Conservation (phyloP, 2,888 invertebrate genomes). For the Drosophila fungiperda region DNA sequence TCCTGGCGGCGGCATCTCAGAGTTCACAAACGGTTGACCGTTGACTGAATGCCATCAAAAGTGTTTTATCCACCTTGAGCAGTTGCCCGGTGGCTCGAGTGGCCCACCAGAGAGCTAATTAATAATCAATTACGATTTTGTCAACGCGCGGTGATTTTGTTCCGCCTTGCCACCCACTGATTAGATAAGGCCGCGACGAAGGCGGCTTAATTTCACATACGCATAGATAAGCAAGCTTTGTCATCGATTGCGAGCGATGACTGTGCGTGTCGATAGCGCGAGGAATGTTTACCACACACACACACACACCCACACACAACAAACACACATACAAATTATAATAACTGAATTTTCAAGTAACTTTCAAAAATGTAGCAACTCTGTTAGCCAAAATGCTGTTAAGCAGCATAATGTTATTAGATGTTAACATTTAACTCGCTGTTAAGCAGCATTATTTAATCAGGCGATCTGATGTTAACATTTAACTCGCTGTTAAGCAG, state of each 20-base stretch:
- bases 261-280: constrained; percentile 1
- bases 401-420: not conserved
- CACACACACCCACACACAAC: not conserved
- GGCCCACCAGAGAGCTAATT: constrained; percentile 49
- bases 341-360: not conserved
- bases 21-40: constrained; percentile 5
- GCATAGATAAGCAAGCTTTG: constrained; percentile 34
- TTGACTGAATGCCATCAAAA: constrained; percentile 52
- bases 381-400: not conserved
- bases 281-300: constrained; percentile 6
- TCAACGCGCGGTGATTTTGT: constrained; percentile 58
- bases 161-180: constrained; percentile 18
- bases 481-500: not conserved
- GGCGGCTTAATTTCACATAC: constrained; percentile 28
- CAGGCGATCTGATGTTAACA: not conserved
- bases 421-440: not conserved
- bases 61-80: constrained; percentile 34
- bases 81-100: constrained; percentile 31
- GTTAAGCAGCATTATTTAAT: not conserved
- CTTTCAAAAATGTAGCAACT: not conserved
- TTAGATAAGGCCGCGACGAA: constrained; percentile 48
- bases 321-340: not conserved
- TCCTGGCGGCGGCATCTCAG: constrained; percentile 62
- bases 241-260: constrained; percentile 37
- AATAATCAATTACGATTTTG: constrained; percentile 66